phyloP scores from a whole-genome alignment of 2,113 vertebrate genomes.

The Pedionomus torquatus region DNA sequence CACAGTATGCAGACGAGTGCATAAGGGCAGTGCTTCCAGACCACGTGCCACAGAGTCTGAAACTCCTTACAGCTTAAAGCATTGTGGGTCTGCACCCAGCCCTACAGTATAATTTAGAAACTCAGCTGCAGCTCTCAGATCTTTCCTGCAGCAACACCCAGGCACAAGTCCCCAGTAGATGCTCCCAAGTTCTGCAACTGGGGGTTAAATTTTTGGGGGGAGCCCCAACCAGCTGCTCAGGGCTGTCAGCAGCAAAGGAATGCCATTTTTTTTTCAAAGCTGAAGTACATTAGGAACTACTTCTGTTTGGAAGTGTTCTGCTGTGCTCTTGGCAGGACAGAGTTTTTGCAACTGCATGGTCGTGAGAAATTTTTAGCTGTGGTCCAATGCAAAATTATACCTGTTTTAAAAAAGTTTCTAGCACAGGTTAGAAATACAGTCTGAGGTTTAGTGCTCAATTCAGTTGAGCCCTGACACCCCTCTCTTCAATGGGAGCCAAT shows the following conservation, averaged over 20 bases:
- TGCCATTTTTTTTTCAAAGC: background rate
- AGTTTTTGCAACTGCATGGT: background rate
- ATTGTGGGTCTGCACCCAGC: background rate
- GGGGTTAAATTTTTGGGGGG: accelerated
- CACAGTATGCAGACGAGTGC: too few relatives aligned
- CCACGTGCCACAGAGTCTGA: background rate
- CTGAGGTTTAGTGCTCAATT: background rate
- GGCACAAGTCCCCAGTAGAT: background rate
- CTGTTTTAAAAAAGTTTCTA: background rate
- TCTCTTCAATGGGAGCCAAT: background rate
- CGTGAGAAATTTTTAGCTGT: background rate
- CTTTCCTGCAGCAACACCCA: background rate
- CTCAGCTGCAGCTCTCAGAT: background rate
- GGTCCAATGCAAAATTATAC: background rate
- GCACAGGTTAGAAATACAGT: background rate
- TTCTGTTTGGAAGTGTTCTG: background rate
- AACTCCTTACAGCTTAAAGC: background rate
- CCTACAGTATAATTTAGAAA: background rate
- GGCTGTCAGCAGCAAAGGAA: background rate
- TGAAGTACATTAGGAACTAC: background rate
- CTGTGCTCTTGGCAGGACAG: background rate
- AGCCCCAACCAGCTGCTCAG: background rate
- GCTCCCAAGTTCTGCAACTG: background rate
- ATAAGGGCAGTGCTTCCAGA: background rate
- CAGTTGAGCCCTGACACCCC: background rate